Conservation (phyloP, 2,888 invertebrate genomes). For the Cloeon dipterum region DNA sequence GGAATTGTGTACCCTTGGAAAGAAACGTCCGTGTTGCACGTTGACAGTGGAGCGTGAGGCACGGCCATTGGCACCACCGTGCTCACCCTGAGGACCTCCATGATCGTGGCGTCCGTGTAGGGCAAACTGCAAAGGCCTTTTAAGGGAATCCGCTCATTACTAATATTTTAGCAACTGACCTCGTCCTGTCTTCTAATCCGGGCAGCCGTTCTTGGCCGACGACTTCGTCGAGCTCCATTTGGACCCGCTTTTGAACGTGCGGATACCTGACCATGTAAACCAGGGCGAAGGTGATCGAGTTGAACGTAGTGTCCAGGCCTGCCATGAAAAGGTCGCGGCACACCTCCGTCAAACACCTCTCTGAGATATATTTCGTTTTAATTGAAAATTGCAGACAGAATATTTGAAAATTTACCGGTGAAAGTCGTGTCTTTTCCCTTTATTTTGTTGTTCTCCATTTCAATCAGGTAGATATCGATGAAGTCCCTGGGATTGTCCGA, state of each 20-base stretch:
- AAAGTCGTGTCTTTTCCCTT: background rate
- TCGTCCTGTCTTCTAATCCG: conserved; percentile 2
- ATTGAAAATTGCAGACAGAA: background rate
- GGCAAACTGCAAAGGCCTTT: conserved; percentile 5
- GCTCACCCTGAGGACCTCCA: conserved; percentile 12
- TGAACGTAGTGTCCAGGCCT: conserved; percentile 9
- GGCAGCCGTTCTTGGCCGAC: conserved; percentile 6
- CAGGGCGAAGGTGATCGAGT: conserved; percentile 9
- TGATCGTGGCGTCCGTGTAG: conserved; percentile 12
- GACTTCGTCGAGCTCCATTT: conserved; percentile 8
- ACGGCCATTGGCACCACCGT: conserved; percentile 10
- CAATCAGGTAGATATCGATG: conserved; percentile 9
- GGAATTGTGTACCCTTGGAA: conserved; percentile 13
- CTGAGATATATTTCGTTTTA: conserved; percentile 5
- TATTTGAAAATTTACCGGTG: background rate
- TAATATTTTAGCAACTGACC: no score
- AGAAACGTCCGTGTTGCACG: conserved; percentile 10
- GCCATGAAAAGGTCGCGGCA: conserved; percentile 10
- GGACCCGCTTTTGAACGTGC: conserved; percentile 9
- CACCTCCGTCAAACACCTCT: conserved; percentile 7
- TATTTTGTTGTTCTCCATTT: conserved; percentile 7
- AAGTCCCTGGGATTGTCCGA: conserved; percentile 9
- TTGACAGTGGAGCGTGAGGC: conserved; percentile 9
- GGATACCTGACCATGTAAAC: conserved; percentile 10
- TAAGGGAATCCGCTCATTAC: background rate